Evolutionary conservation across 1,140 invertebrate genomes (phyloP).

Genomic region (Euura lappo): DNA sequence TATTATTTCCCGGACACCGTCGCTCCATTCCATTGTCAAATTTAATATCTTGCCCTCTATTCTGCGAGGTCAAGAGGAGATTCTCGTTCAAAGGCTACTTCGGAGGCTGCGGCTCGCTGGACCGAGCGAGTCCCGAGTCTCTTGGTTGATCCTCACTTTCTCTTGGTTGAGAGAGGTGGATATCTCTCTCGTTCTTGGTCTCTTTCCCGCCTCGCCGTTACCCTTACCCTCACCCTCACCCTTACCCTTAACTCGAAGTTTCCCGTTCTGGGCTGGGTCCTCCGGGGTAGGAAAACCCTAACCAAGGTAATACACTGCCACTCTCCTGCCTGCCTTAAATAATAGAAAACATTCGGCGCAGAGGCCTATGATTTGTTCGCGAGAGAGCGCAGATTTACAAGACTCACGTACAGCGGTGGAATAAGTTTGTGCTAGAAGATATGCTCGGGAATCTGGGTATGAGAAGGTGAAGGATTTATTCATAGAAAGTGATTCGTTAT

Average conservation of each 20-base stretch:
- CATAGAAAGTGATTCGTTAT: too few species aligned
- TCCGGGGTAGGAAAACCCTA: not conserved
- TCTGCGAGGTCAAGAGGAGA: not conserved
- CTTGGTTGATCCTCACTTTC: not conserved
- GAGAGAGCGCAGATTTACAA: not conserved
- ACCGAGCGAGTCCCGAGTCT: not conserved
- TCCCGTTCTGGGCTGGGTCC: not conserved
- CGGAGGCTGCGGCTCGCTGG: too few species aligned
- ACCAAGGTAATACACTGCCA: slow-evolving; percentile 6
- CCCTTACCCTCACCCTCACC: not conserved
- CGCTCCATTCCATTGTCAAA: not conserved
- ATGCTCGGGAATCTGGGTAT: too few species aligned
- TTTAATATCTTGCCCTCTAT: not conserved
- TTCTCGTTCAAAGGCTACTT: slow-evolving; percentile 3
- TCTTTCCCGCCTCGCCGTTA: not conserved
- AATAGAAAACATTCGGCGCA: slow-evolving; percentile 5
- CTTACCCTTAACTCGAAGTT: not conserved
- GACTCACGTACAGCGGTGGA: not conserved
- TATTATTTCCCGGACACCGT: too few species aligned
- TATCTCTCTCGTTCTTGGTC: not conserved
- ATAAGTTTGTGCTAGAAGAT: too few species aligned
- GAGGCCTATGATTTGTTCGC: slow-evolving; percentile 4
- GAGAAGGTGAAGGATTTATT: too few species aligned
- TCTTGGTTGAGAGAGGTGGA: not conserved
- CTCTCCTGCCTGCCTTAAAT: slow-evolving; percentile 4